Conservation (phyloP, 2,797 vertebrate genomes). For the Orestias chungarensis region DNA sequence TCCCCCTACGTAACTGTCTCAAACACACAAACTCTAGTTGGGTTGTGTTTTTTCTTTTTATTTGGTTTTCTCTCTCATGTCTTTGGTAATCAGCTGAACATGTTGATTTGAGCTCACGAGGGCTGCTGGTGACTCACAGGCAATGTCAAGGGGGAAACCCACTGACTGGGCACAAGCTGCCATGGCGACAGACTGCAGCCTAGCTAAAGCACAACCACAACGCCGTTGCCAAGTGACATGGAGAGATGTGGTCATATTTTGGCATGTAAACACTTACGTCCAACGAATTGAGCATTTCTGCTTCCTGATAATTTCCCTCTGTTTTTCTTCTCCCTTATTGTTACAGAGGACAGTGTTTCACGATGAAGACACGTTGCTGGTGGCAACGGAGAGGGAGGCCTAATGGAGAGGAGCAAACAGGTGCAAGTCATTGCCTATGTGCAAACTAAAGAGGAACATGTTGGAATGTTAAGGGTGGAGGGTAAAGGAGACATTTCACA, state of each 20-base stretch:
- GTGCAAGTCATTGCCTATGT: conserved; percentile 54
- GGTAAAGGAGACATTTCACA: conserved; percentile 32
- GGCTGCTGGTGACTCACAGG: conserved; percentile 62
- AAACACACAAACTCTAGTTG: conserved; percentile 8
- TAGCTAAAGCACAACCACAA: conserved; percentile 26
- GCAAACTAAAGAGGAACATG: conserved; percentile 51
- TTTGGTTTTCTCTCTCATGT: conserved; percentile 30
- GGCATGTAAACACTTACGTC: neutral
- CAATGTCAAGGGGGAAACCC: conserved; percentile 50
- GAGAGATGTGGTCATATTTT: conserved; percentile 18
- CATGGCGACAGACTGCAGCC: conserved; percentile 63
- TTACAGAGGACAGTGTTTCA: conserved; percentile 57
- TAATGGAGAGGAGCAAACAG: conserved; percentile 37
- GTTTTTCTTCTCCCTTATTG: conserved; percentile 59
- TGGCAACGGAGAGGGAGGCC: conserved; percentile 33
- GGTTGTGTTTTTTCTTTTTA: conserved; percentile 21
- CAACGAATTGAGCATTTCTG: neutral
- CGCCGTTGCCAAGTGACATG: conserved; percentile 11
- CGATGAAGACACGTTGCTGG: conserved; percentile 67
- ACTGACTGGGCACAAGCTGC: conserved; percentile 41
- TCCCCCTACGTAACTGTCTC: conserved; percentile 3
- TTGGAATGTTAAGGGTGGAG: conserved; percentile 24
- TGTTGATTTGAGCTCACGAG: conserved; percentile 28
- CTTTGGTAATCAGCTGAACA: conserved; percentile 55
- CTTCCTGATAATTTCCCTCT: conserved; percentile 42